Evolutionary conservation across 2,113 vertebrate species (phyloP).

Genomic region (Rhea pennata): DNA sequence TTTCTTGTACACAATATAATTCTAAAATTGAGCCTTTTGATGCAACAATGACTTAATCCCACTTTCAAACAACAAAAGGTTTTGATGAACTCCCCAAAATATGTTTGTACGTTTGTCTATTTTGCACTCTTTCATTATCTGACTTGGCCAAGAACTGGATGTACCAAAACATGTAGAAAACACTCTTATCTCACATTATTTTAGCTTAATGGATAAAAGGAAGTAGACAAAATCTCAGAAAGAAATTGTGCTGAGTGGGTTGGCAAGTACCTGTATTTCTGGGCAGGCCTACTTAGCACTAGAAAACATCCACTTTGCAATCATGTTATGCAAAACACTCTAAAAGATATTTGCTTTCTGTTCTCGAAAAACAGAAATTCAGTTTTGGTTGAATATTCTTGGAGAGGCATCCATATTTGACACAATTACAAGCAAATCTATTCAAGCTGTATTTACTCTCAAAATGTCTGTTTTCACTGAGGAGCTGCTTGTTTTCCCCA

Average conservation of each 20-base stretch:
- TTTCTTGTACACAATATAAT: background rate
- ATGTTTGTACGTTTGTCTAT: background rate
- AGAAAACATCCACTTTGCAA: background rate
- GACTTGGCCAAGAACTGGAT: background rate
- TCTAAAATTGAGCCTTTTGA: background rate
- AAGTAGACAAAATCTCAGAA: background rate
- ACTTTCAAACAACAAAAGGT: background rate
- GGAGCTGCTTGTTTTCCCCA: background rate
- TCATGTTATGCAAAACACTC: background rate
- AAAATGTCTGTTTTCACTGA: background rate
- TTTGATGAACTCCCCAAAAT: background rate
- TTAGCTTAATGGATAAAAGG: background rate
- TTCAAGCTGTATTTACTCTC: background rate
- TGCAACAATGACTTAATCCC: background rate
- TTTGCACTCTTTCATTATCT: background rate
- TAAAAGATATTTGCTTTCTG: background rate
- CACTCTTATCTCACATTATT: background rate
- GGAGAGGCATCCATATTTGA: background rate
- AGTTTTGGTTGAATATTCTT: background rate
- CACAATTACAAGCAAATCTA: background rate
- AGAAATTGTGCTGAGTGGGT: background rate
- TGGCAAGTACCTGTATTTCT: background rate
- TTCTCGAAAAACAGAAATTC: background rate
- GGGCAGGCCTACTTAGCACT: accelerated
- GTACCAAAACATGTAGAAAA: background rate